Conservation (phyloP, 2,888 invertebrate species). For the Neoitamus cyanurus region DNA sequence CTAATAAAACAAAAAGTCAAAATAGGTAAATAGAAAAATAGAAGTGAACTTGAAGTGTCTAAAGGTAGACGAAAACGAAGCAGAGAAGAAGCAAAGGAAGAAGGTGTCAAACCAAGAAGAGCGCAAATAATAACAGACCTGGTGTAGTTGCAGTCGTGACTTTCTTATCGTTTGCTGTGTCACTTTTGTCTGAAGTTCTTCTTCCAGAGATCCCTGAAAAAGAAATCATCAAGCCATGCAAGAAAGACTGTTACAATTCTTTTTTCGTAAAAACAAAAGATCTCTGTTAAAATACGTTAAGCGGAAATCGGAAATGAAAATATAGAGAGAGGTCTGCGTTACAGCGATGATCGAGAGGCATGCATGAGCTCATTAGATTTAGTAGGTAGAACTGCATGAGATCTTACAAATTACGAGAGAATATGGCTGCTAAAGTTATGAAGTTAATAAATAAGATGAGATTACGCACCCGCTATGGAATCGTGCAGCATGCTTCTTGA, state of each 20-base stretch:
- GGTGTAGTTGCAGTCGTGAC: conserved; percentile 66
- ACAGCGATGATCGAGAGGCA: not conserved
- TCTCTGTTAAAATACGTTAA: conserved; percentile 11
- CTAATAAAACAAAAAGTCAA: conserved; percentile 34
- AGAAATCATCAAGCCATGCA: conserved; percentile 63
- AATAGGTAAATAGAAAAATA: conserved; percentile 23
- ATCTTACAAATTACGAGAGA: not conserved
- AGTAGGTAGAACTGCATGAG: not conserved
- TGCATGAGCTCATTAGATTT: not conserved
- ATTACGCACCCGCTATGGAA: conserved; percentile 58
- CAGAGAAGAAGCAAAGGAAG: conserved; percentile 43
- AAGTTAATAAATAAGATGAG: conserved; percentile 24
- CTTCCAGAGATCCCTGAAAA: conserved; percentile 67
- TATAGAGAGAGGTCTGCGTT: not conserved
- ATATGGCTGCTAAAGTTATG: not conserved
- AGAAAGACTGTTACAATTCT: conserved; percentile 12
- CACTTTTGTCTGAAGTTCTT: conserved; percentile 67
- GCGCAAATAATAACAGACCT: conserved; percentile 63
- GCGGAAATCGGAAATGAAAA: conserved; percentile 3
- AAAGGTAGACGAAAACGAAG: not conserved
- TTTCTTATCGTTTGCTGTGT: conserved; percentile 67
- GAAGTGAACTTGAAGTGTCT: conserved; percentile 48
- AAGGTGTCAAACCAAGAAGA: conserved; percentile 24
- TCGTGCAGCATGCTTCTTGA: conserved; percentile 80
- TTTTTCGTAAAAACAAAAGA: conserved; percentile 50